Percentiles rank a stretch among this genome's conserved stretches.
Conservation (phyloP, 2,797 vertebrate genomes). For the Coregonus ussuriensis region DNA sequence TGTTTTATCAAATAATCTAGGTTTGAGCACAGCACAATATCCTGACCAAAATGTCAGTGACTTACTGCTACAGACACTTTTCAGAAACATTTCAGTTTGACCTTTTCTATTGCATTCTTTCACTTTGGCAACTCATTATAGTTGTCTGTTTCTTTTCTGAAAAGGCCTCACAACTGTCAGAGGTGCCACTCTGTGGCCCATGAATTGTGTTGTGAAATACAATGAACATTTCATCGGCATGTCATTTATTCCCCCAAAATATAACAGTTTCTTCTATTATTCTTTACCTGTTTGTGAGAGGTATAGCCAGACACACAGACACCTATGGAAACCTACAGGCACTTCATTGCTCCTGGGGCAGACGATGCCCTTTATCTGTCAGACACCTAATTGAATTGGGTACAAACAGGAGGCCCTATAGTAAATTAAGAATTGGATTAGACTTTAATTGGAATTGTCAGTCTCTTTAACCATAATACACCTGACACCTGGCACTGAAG, state of each 20-base stretch:
- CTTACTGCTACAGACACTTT: no score
- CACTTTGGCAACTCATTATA: neutral
- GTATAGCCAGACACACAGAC: neutral
- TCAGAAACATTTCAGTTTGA: no score
- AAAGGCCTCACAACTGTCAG: neutral
- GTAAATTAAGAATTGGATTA: neutral
- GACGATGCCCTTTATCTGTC: neutral
- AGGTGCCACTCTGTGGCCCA: neutral
- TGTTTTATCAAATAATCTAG: no score
- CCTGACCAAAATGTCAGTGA: no score
- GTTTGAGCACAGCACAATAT: no score
- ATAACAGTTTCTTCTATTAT: neutral
- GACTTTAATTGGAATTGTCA: slow-evolving; percentile 7
- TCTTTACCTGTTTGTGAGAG: neutral
- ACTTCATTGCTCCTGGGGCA: neutral
- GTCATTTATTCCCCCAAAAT: neutral
- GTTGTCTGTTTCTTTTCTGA: neutral
- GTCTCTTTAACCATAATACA: neutral
- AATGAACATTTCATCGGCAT: neutral
- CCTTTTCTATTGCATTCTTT: neutral
- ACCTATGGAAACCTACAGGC: neutral
- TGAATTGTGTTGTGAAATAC: neutral
- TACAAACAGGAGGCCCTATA: neutral
- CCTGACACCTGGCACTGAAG: neutral
- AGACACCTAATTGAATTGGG: neutral